Evolutionary conservation across 2,797 vertebrate species (phyloP), one percentile per base, ranked within the genome.

Genomic region (Hydrolagus colliei): DNA sequence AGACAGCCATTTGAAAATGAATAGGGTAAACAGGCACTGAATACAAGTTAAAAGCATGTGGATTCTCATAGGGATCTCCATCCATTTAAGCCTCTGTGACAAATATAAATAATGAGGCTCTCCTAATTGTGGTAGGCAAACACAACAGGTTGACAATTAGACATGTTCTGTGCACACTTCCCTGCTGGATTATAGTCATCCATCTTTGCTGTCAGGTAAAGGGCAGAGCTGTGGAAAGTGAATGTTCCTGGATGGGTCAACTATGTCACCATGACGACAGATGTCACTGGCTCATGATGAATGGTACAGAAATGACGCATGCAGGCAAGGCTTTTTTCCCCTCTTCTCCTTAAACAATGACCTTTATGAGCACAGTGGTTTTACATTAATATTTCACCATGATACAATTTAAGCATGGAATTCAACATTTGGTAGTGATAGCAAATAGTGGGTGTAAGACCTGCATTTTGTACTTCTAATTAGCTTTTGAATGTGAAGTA

Each of bases 151-250:
- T 90, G 90, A 91, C 89, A 90, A 90, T 91, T 91, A 93, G 91
- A 90, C 93, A 91, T 92, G 93, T 93, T 93, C 91, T 91, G 89
- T 88, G 91, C 88, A 92, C 89, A 87, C 91, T 89, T 87, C 88
- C 88, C 91, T 92, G 88, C 91, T 87, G 92, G 90, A 92, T 92
- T 89, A 87, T 12, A 91, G 91, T 91, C 88, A 91, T 95, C 94
- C 92, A 93, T 95, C 90, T 92, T 90, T 91, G 91, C 91, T 92
- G 93, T 90, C 92, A 94, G 88, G 87, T 92, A 93, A 94, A 92
- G 89, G 90, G 93, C 94, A 95, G 90, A 88, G 87, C 73, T 88
- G 86, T 88, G 92, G 92, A 89, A 94, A 91, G 92, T 93, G 92
- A 94, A 94, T 94, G 88, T 87, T 89, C 11, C 68, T 87, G 91